Conservation (phyloP, 2,113 vertebrate genomes). For the Myrmecophaga tridactyla region DNA sequence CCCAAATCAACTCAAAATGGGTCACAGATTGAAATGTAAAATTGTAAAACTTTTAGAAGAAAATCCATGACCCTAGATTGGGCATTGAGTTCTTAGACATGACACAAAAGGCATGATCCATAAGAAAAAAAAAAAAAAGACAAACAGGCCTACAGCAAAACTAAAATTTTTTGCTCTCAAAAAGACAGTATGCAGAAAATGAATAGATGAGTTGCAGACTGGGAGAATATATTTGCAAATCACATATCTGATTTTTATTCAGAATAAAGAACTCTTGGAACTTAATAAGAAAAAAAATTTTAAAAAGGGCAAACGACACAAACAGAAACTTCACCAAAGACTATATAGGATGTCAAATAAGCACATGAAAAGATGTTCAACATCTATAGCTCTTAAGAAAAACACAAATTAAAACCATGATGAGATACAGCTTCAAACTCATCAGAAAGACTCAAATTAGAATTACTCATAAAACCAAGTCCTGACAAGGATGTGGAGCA, state of each 20-base stretch:
- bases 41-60: slow-evolving; percentile 16
- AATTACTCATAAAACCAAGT: not conserved
- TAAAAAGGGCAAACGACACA: not conserved
- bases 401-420: slow-evolving; percentile 7
- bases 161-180: not conserved
- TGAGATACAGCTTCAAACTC: not conserved
- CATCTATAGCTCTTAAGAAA: not conserved
- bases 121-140: not conserved
- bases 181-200: not conserved
- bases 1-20: not conserved
- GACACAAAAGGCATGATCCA: not conserved
- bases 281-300: not conserved
- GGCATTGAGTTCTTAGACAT: not conserved
- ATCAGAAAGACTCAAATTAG: not conserved
- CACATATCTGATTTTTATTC: not conserved
- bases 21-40: not conserved
- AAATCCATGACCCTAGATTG: not conserved
- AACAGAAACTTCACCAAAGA: not conserved
- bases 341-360: not conserved
- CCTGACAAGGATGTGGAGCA: not conserved
- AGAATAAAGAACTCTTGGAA: slow-evolving; percentile 24
- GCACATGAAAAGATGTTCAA: not conserved
- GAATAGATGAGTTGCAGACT: not conserved
- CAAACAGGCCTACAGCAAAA: too few species aligned
- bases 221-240: not conserved